Conservation (phyloP, 2,113 vertebrate genomes). For the Parotia lawesii region DNA sequence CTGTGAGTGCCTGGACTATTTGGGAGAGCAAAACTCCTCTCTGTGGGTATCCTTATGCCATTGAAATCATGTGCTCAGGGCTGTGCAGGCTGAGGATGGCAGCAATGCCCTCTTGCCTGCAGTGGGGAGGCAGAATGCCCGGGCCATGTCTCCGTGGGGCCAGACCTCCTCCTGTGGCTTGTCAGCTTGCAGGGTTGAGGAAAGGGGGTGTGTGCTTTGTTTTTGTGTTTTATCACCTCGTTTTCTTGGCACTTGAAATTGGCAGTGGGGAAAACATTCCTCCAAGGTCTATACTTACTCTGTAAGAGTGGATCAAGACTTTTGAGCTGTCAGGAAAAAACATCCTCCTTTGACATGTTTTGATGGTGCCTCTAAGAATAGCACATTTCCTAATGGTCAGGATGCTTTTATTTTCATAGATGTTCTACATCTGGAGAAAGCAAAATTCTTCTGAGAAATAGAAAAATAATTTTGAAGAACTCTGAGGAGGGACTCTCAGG, state of each 20-base stretch:
- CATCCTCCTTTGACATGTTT: neutral
- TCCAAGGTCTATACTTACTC: neutral
- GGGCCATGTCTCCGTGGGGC: accelerated
- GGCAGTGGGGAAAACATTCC: neutral
- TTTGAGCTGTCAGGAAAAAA: neutral
- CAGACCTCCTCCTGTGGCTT: neutral
- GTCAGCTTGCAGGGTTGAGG: neutral
- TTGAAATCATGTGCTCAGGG: neutral
- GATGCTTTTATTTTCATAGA: neutral
- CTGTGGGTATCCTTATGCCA: neutral
- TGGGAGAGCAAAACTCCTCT: neutral
- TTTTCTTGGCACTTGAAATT: neutral
- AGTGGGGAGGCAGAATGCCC: neutral
- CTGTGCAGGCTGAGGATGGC: neutral
- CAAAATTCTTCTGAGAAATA: neutral
- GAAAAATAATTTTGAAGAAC: neutral
- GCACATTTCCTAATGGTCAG: neutral
- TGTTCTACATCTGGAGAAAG: neutral
- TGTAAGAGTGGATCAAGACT: neutral
- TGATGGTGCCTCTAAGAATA: neutral
- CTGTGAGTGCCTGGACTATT: neutral
- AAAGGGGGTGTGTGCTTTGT: neutral
- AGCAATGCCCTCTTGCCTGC: accelerated
- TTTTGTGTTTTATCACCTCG: accelerated
- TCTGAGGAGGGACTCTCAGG: neutral